Evolutionary conservation across 35 echinoderm and acorn worm species (phyloP).

Genomic region (Hemicentrotus pulcherrimus): DNA sequence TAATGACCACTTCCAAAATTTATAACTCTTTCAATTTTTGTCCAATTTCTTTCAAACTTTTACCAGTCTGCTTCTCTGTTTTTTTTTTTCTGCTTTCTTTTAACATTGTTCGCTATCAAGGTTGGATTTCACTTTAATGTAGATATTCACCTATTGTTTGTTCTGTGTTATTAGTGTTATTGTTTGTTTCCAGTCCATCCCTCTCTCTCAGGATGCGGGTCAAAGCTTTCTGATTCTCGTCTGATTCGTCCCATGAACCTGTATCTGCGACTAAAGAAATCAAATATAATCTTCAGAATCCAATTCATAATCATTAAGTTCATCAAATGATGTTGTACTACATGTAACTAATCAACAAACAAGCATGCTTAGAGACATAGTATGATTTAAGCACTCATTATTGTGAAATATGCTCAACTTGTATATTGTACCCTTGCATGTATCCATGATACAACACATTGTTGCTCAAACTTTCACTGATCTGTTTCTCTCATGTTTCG

Average conservation of each 20-base stretch:
- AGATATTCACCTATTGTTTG: not conserved
- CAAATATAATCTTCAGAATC: not conserved
- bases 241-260: constrained; percentile 54
- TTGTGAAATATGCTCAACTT: not conserved
- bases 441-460: no score
- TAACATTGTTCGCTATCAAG: no score
- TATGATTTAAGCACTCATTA: no score
- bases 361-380: not conserved
- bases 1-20: no score
- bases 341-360: no score
- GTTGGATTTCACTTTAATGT: not conserved
- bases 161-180: constrained; percentile 37
- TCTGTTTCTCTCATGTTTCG: no score
- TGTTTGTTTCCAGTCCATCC: constrained; percentile 12
- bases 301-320: not conserved
- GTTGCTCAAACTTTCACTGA: no score
- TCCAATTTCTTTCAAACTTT: no score
- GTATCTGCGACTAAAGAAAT: not conserved
- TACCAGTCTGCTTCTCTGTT: no score
- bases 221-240: constrained; percentile 47
- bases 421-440: not conserved
- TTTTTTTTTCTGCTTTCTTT: no score
- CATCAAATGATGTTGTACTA: not conserved
- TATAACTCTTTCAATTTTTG: no score
- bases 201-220: constrained; percentile 46